phyloP scores from a whole-genome alignment of 2,113 vertebrate species.

The Coracopsis vasa region DNA sequence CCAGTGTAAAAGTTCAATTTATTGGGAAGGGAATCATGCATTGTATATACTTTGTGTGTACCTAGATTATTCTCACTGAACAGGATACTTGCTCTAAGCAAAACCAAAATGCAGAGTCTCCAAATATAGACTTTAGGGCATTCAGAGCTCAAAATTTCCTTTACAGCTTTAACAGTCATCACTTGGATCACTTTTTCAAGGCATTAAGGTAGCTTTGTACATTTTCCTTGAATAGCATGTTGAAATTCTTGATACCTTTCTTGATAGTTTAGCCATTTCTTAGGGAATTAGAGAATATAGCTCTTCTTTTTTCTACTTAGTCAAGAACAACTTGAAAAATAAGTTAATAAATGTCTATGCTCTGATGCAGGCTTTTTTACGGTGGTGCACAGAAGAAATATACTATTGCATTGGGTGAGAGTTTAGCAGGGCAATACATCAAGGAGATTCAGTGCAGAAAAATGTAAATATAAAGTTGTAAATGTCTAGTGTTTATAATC shows the following conservation, averaged over 20 bases:
- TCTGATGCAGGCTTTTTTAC: neutral
- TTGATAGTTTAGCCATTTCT: slow-evolving; percentile 43
- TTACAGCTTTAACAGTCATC: neutral
- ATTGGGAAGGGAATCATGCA: neutral
- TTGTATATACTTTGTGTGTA: neutral
- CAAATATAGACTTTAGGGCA: neutral
- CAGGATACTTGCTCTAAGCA: neutral
- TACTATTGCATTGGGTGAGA: neutral
- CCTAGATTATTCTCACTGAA: neutral
- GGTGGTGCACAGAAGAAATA: neutral
- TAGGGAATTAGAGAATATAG: slow-evolving; percentile 34
- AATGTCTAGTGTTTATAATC: neutral
- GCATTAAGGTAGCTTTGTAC: neutral
- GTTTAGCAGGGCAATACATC: neutral
- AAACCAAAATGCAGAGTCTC: neutral
- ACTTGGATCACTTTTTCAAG: slow-evolving; percentile 30
- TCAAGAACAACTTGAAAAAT: slow-evolving; percentile 35
- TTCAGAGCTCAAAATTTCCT: neutral
- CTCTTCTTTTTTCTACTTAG: slow-evolving; percentile 33
- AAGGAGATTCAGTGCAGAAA: neutral
- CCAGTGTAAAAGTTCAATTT: neutral
- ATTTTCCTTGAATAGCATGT: slow-evolving; percentile 26
- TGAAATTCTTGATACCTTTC: slow-evolving; percentile 38
- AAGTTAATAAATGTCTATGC: neutral
- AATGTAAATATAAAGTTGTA: neutral